Evolutionary conservation across 2,888 invertebrate species (phyloP).

Genomic region (Phymatocera aterrima): DNA sequence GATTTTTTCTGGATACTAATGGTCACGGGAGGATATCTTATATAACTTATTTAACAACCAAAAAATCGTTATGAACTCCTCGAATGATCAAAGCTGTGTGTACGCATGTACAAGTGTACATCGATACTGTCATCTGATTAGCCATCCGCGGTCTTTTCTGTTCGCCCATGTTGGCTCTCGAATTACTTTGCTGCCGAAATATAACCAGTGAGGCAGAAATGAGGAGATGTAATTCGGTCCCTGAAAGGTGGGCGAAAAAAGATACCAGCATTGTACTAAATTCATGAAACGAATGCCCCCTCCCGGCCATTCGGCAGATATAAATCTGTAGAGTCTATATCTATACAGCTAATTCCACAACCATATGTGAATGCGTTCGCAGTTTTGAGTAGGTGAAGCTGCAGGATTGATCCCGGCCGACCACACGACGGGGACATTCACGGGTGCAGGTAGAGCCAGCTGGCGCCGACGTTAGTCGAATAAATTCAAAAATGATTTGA

Average conservation of each 20-base stretch:
- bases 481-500: constrained; percentile 14
- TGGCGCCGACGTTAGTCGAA: not conserved
- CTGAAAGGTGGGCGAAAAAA: not conserved
- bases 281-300: not conserved
- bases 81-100: no score
- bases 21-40: no score
- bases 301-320: not conserved
- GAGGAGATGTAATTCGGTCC: constrained; percentile 5
- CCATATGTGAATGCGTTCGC: not conserved
- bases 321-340: not conserved
- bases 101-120: no score
- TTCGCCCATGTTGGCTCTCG: not conserved
- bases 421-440: not conserved
- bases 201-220: not conserved
- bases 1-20: no score
- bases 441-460: constrained; percentile 6
- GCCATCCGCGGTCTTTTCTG: not conserved
- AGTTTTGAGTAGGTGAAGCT: not conserved
- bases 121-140: not conserved
- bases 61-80: no score
- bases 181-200: not conserved
- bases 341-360: not conserved
- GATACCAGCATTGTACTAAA: not conserved
- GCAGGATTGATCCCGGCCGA: not conserved
- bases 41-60: no score